These are phyloP conservation scores for Leucophenga varia DNA, from an alignment of 1,140 invertebrate genomes.

Conservation along the genomic window DNA sequence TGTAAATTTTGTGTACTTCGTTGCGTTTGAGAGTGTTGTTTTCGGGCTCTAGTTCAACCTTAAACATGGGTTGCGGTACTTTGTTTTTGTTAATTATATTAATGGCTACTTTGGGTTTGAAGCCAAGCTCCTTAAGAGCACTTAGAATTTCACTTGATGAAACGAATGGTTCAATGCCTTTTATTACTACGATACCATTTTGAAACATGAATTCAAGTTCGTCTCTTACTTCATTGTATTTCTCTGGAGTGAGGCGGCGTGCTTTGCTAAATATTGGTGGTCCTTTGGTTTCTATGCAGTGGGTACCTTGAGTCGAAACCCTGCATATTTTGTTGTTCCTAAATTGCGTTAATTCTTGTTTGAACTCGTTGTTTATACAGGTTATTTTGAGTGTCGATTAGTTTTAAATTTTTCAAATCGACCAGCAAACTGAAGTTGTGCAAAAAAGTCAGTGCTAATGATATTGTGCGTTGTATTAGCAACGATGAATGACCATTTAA, in stretches of 20 bases:
- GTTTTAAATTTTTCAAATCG: constrained; percentile 44
- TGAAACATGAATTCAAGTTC: constrained; percentile 31
- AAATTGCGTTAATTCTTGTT: constrained; percentile 18
- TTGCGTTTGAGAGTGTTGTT: too few relatives aligned
- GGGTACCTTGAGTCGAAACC: neutral
- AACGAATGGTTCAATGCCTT: too few relatives aligned
- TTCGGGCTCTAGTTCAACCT: too few relatives aligned
- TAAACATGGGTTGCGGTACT: too few relatives aligned
- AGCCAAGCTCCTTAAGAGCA: too few relatives aligned
- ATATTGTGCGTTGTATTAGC: constrained; percentile 43
- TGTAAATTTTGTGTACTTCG: too few relatives aligned
- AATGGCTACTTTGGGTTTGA: too few relatives aligned
- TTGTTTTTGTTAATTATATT: too few relatives aligned
- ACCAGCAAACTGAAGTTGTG: constrained; percentile 44
- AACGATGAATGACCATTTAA: constrained; percentile 48
- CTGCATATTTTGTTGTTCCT: neutral
- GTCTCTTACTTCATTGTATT: constrained; percentile 21
- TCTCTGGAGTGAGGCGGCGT: constrained; percentile 43
- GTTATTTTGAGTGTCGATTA: constrained; percentile 4
- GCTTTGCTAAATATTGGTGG: constrained; percentile 35
- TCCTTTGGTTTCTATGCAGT: constrained; percentile 26
- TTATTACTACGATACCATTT: constrained; percentile 39
- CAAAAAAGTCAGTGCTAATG: constrained; percentile 51
- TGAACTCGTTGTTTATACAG: neutral
- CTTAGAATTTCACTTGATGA: too few relatives aligned